phyloP scores from a whole-genome alignment of 2,888 invertebrate species.

The Protophormia terraenovae region DNA sequence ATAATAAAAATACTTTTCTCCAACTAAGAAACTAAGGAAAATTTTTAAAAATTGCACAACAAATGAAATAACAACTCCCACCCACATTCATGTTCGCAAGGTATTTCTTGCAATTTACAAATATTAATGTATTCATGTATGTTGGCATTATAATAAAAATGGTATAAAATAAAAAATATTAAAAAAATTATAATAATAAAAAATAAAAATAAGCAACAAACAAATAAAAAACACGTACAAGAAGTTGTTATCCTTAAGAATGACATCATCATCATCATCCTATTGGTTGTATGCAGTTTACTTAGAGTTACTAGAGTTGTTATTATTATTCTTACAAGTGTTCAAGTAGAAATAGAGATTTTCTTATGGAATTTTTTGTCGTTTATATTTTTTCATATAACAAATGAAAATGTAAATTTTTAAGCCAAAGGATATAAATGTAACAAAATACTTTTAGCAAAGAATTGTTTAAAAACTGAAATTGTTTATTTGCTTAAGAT shows the following conservation, averaged over 20 bases:
- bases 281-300: not conserved
- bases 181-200: too few relatives aligned
- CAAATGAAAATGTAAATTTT: slow-evolving; percentile 33
- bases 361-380: not conserved
- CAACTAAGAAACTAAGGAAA: slow-evolving; percentile 10
- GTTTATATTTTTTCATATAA: not conserved
- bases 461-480: not conserved
- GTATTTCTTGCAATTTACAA: slow-evolving; percentile 21
- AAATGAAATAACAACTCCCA: slow-evolving; percentile 69
- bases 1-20: slow-evolving; percentile 38
- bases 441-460: not conserved
- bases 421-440: slow-evolving; percentile 12
- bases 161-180: too few relatives aligned
- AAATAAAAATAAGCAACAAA: slow-evolving; percentile 16
- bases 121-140: slow-evolving; percentile 14
- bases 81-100: slow-evolving; percentile 73
- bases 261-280: slow-evolving; percentile 42
- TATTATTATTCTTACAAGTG: slow-evolving; percentile 10
- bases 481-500: not conserved
- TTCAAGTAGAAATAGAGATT: slow-evolving; percentile 17
- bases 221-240: slow-evolving; percentile 37
- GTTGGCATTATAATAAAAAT: not conserved
- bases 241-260: slow-evolving; percentile 54
- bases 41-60: slow-evolving; percentile 28
- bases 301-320: not conserved